Conservation (phyloP, 1,140 invertebrate species). For the Papilio helenus region DNA sequence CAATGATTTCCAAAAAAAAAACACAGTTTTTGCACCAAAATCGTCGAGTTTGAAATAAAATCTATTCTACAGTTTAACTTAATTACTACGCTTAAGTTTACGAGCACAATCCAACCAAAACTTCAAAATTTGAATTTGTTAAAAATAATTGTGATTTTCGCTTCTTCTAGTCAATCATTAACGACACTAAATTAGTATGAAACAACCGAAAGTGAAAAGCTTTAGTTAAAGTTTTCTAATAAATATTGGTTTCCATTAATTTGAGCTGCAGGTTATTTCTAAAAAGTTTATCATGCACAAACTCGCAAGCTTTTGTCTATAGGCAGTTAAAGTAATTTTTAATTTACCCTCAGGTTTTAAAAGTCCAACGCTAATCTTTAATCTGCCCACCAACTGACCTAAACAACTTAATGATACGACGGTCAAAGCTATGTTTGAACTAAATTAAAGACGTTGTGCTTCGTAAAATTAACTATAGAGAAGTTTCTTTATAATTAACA, state of each 20-base stretch:
- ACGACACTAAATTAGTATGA: background rate
- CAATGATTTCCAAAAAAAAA: constrained; percentile 17
- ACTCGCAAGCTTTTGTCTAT: no score
- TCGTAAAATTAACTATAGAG: background rate
- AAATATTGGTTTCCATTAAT: no score
- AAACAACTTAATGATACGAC: background rate
- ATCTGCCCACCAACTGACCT: constrained; percentile 6
- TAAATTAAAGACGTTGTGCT: background rate
- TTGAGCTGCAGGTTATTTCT: no score
- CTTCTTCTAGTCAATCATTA: background rate
- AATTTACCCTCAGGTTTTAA: no score
- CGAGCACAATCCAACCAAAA: background rate
- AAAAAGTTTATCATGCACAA: no score
- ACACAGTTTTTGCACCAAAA: background rate
- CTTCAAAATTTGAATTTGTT: background rate
- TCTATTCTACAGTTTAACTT: background rate
- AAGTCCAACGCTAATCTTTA: background rate
- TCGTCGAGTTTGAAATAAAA: background rate
- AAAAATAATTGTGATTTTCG: background rate
- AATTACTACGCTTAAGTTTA: background rate
- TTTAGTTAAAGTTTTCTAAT: no score
- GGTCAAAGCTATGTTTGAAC: background rate
- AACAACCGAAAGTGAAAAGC: background rate
- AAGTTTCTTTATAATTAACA: background rate
- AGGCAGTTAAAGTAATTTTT: no score